phyloP scores from a whole-genome alignment of 2,113 vertebrate species.

The Pseudopipra pipra region DNA sequence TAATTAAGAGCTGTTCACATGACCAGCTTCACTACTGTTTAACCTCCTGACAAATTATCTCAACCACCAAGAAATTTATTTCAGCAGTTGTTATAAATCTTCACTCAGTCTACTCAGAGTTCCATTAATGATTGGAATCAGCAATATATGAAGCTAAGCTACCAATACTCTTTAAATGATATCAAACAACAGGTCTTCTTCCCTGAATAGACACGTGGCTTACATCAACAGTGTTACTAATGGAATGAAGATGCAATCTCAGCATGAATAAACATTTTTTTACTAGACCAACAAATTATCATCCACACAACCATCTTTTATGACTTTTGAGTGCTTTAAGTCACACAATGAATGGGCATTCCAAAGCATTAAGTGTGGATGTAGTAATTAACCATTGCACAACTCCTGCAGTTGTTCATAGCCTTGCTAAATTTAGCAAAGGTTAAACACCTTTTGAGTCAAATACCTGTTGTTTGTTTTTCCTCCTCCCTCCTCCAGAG shows the following conservation, averaged over 20 bases:
- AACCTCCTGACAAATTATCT: background rate
- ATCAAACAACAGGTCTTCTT: background rate
- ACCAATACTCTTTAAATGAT: background rate
- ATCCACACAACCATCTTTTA: background rate
- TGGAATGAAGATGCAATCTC: background rate
- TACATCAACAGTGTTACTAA: background rate
- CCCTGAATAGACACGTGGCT: background rate
- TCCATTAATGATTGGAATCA: background rate
- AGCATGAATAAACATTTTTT: background rate
- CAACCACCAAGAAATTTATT: background rate
- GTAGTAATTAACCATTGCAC: background rate
- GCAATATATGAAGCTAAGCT: background rate
- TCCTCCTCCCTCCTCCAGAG: background rate
- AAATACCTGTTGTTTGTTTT: background rate
- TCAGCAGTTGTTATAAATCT: background rate
- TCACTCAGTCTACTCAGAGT: background rate
- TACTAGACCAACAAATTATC: background rate
- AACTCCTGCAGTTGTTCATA: background rate
- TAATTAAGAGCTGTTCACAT: background rate
- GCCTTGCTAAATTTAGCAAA: background rate
- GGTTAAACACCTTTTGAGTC: background rate
- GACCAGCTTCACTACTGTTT: background rate
- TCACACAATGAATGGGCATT: background rate
- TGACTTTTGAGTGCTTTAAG: background rate
- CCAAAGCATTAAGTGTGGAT: background rate